Conservation (phyloP, 64 coral and sea anemone genomes). For the Hydrozoanthus tunicans region DNA sequence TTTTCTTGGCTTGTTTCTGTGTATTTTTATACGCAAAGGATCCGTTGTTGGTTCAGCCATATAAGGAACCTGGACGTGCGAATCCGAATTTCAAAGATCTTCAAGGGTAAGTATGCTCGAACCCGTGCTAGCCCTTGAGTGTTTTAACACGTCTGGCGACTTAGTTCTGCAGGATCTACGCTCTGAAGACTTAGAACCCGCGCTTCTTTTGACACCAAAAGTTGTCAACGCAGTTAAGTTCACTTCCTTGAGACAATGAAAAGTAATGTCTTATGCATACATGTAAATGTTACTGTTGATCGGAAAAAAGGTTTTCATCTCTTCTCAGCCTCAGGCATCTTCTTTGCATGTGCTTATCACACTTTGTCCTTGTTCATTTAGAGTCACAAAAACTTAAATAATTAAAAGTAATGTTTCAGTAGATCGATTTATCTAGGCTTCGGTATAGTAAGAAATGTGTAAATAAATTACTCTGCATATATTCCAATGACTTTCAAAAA, state of each 20-base stretch:
- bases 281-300: too few species aligned
- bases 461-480: too few species aligned
- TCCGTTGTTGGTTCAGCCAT: neutral
- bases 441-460: too few species aligned
- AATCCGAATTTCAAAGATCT: neutral
- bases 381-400: too few species aligned
- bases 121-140: neutral
- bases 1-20: slow-evolving; percentile 28
- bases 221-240: slow-evolving; percentile 45
- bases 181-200: slow-evolving; percentile 25
- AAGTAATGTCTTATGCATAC: too few species aligned
- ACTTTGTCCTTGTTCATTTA: too few species aligned
- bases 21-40: slow-evolving; percentile 29
- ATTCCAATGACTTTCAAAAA: too few species aligned
- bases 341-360: too few species aligned
- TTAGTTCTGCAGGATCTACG: neutral
- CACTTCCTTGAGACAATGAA: neutral
- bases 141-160: slow-evolving; percentile 12
- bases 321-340: too few species aligned
- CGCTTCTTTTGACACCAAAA: slow-evolving; percentile 42
- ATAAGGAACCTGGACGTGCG: neutral
- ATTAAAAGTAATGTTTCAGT: too few species aligned
- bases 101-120: neutral
- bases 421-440: too few species aligned
- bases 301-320: too few species aligned